Percentiles rank a stretch among this genome's conserved stretches.
Evolutionary conservation across 2,113 vertebrate genomes (phyloP).

Genomic region (Epinephelus lanceolatus): DNA sequence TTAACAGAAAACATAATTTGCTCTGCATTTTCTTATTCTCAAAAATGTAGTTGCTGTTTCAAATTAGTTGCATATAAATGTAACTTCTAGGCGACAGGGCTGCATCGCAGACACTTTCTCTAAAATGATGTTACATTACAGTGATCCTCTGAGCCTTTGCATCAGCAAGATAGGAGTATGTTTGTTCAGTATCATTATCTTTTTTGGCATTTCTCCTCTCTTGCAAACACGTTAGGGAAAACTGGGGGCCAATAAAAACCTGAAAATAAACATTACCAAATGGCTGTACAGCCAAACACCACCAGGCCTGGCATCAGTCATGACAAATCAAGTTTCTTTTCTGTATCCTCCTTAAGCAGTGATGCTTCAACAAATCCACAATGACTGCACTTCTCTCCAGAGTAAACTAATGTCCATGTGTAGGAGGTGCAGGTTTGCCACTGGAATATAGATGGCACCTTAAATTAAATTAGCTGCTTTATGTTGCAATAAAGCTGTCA

Average conservation of each 20-base stretch:
- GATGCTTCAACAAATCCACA: constrained; percentile 19
- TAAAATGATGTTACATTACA: neutral
- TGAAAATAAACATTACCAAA: too few species aligned
- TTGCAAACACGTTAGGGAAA: too few species aligned
- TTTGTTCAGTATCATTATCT: neutral
- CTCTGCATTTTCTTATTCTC: too few species aligned
- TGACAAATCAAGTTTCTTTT: constrained; percentile 22
- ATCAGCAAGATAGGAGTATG: neutral
- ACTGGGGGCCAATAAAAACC: too few species aligned
- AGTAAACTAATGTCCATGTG: constrained; percentile 43
- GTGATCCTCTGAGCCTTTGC: neutral
- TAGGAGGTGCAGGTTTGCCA: constrained; percentile 46
- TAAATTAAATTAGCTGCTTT: constrained; percentile 65
- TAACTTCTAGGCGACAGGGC: too few species aligned
- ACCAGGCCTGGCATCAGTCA: too few species aligned
- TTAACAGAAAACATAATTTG: too few species aligned
- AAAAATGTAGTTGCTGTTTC: too few species aligned
- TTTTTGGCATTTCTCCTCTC: neutral
- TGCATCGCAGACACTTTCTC: too few species aligned
- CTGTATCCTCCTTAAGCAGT: constrained; percentile 10
- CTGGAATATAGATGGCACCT: constrained; percentile 55
- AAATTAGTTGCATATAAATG: too few species aligned
- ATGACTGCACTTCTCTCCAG: constrained; percentile 7
- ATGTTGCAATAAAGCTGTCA: constrained; percentile 62
- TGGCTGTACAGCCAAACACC: too few species aligned